phyloP scores from a whole-genome alignment of 2,113 vertebrate species.

The Cavia aperea region DNA sequence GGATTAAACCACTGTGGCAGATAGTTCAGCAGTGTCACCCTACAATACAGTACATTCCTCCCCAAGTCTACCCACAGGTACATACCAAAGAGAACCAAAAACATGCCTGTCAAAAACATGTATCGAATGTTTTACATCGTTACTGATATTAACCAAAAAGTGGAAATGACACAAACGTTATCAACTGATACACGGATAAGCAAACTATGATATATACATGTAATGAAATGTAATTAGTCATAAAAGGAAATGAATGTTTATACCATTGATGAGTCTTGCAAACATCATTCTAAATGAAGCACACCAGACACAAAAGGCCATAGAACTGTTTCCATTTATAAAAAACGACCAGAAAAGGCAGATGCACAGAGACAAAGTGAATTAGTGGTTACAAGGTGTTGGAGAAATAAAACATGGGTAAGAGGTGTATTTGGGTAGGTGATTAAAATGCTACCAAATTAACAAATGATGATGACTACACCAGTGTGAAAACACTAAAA shows the following conservation, averaged over 20 bases:
- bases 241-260: not conserved
- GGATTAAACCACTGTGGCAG: not conserved
- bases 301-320: not conserved
- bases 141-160: not conserved
- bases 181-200: not conserved
- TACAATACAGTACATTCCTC: not conserved
- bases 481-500: not conserved
- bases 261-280: not conserved
- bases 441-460: not conserved
- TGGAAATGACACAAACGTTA: not conserved
- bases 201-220: not conserved
- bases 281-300: constrained; percentile 1
- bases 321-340: not conserved
- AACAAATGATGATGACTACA: not conserved
- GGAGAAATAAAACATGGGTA: not conserved
- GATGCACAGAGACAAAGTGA: not conserved
- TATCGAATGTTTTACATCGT: not conserved
- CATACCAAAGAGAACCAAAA: constrained; percentile 18
- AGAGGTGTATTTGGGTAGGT: not conserved
- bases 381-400: not conserved
- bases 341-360: not conserved
- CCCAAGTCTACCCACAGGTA: not conserved
- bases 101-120: not conserved
- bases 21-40: not conserved
- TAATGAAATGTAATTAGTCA: not conserved